Conservation (phyloP, 1,140 invertebrate genomes). For the Formica exsecta region DNA sequence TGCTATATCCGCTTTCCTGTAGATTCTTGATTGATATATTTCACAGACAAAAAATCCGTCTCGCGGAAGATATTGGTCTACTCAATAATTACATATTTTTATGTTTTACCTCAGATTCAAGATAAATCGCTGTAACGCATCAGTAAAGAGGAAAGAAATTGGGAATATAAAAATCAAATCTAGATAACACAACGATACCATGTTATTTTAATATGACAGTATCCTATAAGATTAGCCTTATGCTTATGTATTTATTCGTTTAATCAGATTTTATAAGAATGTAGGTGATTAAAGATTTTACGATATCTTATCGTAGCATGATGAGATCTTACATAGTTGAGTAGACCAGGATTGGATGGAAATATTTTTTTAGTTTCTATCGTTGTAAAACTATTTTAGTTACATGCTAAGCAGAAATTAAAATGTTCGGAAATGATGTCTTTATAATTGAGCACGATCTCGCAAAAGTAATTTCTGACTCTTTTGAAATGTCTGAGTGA, state of each 20-base stretch:
- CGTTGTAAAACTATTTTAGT: slow-evolving; percentile 23
- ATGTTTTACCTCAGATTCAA: neutral
- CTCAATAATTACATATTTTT: neutral
- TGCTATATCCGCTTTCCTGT: slow-evolving; percentile 47
- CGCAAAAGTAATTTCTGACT: slow-evolving; percentile 4
- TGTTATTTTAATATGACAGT: slow-evolving; percentile 28
- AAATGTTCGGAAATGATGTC: neutral
- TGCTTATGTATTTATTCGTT: slow-evolving; percentile 8
- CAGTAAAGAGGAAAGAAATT: slow-evolving; percentile 6
- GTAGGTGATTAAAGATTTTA: slow-evolving; percentile 17
- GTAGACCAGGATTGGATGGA: slow-evolving; percentile 31
- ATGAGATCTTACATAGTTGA: slow-evolving; percentile 33
- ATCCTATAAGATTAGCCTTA: slow-evolving; percentile 47
- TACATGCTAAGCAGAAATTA: neutral
- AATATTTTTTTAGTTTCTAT: slow-evolving; percentile 9
- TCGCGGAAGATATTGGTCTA: slow-evolving; percentile 15
- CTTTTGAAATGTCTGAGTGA: neutral
- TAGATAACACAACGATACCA: neutral
- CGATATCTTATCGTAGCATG: slow-evolving; percentile 26
- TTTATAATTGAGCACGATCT: neutral
- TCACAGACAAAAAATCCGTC: slow-evolving; percentile 17
- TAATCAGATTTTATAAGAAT: slow-evolving; percentile 18
- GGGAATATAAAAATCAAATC: neutral
- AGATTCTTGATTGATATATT: slow-evolving; percentile 41
- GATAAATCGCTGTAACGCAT: neutral